phyloP scores from a whole-genome alignment of 2,888 invertebrate genomes.

The Metalampra italica region DNA sequence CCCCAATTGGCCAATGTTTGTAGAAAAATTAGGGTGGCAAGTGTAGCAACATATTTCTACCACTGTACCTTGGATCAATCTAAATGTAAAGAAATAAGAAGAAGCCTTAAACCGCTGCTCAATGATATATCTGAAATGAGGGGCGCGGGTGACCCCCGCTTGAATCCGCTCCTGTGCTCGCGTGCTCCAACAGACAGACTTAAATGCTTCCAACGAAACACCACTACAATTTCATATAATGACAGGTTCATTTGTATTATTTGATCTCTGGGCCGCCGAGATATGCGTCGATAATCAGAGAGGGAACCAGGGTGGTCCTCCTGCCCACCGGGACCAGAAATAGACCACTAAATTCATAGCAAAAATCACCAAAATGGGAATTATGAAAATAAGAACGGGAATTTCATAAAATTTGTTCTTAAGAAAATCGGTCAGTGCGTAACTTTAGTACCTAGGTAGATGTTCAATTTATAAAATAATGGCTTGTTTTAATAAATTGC shows the following conservation, averaged over 20 bases:
- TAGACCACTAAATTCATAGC: too few species aligned
- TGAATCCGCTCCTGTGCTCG: constrained; percentile 8
- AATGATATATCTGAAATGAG: background rate
- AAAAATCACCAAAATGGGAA: too few species aligned
- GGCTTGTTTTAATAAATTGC: background rate
- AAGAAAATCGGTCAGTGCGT: background rate
- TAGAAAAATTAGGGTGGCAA: too few species aligned
- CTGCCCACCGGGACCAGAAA: background rate
- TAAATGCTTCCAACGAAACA: constrained; percentile 26
- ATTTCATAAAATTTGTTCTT: too few species aligned
- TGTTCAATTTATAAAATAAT: too few species aligned
- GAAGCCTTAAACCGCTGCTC: too few species aligned
- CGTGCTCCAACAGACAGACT: constrained; percentile 20
- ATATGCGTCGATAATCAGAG: constrained; percentile 11
- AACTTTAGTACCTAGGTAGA: background rate
- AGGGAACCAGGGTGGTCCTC: background rate
- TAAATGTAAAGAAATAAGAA: too few species aligned
- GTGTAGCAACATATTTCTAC: too few species aligned
- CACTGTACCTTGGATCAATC: too few species aligned
- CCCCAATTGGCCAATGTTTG: too few species aligned
- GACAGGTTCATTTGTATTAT: constrained; percentile 51
- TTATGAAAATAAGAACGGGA: too few species aligned
- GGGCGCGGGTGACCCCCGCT: background rate
- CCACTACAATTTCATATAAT: constrained; percentile 43
- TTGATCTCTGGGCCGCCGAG: constrained; percentile 35